Evolutionary conservation across 2,888 invertebrate genomes (phyloP), one percentile per base, ranked within the genome.

Genomic region (Ypsolopha sequella): DNA sequence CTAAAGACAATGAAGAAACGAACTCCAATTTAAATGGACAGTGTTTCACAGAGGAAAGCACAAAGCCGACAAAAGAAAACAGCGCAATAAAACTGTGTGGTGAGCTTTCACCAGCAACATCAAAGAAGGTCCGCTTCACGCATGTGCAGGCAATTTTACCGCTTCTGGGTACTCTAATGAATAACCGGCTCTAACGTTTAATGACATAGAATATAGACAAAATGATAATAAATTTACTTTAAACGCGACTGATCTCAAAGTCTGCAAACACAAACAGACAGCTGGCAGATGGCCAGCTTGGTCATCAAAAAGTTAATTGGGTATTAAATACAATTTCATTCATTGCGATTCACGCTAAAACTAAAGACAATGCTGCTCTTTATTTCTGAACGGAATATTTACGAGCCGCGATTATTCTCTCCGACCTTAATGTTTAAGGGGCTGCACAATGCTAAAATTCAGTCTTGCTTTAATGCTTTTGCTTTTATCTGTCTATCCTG

Each of bases 71-170:
- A 53, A 51, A 51, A 53, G 50, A 51, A 47, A 48, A 9, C 13
- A 24, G 44, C 48, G 53, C 48, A 53, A 53, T 53, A 51, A 53
- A 53, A 53, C 48, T 24, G 7, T 35, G 9, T 39, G 24, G 41
- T 34, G 39, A 48, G 48, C 51, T 48, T 48, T 52, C 50, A 14
- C 44, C 10, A 14, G 33, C 45, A 44, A 49, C 66, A 64, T 75
- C 74, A 75, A 76, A 74, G 67, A 55, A 53, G 49, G 36, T 24
- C 46, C 53, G 55, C 52, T 70, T 73, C 61, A 77, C 79, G 73
- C 78, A 76, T 73, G 72, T 74, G 74, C 66, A 63, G 59, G 57
- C 68, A 69, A 68, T 73, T 66, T 63, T 57, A 60, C 61, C 43
- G 58, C 47, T 47, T 47, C 36, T n/a, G 11, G 47, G n/a, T 7